Conservation (phyloP, 2,797 vertebrate genomes). For the Spinus pinus region DNA sequence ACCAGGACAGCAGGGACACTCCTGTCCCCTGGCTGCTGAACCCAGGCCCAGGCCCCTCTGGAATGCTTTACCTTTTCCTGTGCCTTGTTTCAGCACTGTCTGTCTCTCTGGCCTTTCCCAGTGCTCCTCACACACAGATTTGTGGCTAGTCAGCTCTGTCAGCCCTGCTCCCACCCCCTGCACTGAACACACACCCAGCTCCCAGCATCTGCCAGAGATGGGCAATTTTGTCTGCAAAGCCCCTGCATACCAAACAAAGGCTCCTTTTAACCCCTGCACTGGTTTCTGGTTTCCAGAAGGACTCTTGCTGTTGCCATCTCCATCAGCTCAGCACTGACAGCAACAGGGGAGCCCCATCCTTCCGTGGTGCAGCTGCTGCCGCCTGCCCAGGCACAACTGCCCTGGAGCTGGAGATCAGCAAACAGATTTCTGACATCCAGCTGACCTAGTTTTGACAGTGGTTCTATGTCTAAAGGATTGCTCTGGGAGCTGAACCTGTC, state of each 20-base stretch:
- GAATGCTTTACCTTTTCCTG: accelerated
- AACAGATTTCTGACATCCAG: not conserved
- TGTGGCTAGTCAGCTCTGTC: not conserved
- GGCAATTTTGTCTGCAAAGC: not conserved
- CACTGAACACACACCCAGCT: accelerated
- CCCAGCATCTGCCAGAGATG: not conserved
- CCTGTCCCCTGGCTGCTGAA: not conserved
- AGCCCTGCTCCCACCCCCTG: not conserved
- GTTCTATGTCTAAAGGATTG: not conserved
- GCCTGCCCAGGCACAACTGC: not conserved
- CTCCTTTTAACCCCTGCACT: not conserved
- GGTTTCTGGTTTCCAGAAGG: not conserved
- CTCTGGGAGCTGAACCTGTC: not conserved
- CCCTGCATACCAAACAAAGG: not conserved
- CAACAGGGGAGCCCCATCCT: not conserved
- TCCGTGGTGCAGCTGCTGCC: accelerated
- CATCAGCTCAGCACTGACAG: not conserved
- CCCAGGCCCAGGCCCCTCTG: not conserved
- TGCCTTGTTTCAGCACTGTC: accelerated
- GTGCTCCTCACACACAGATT: accelerated
- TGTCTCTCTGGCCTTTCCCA: not conserved
- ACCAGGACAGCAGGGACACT: not conserved
- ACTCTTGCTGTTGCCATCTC: not conserved
- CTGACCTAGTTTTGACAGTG: constrained; percentile 17
- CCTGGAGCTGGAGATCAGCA: not conserved